Percentiles rank a stretch among this genome's conserved stretches.
Evolutionary conservation across 2,113 vertebrate genomes (phyloP).

Genomic region (Zosterops japonicus): DNA sequence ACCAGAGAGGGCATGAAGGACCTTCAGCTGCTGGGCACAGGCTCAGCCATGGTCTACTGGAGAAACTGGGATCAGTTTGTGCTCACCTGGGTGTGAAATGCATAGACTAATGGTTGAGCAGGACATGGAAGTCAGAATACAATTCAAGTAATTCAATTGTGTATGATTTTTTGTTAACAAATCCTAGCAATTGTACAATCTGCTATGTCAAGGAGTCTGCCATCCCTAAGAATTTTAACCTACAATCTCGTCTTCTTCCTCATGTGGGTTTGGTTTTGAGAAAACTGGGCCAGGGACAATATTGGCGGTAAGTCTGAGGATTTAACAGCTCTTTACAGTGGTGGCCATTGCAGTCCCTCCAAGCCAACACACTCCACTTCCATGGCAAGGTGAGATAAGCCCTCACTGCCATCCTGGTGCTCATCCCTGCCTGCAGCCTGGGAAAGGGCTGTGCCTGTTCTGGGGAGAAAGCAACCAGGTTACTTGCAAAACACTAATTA

Average conservation of each 20-base stretch:
- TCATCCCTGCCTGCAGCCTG: background rate
- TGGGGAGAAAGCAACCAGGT: background rate
- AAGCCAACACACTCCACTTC: background rate
- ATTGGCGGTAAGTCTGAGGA: background rate
- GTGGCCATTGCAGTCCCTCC: background rate
- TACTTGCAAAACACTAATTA: background rate
- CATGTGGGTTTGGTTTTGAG: background rate
- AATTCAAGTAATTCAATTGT: background rate
- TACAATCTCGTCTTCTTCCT: background rate
- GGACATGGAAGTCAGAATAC: background rate
- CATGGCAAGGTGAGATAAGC: background rate
- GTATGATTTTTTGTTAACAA: background rate
- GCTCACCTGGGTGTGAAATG: accelerated
- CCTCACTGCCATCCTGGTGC: background rate
- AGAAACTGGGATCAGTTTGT: background rate
- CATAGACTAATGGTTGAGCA: background rate
- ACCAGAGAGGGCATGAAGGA: background rate
- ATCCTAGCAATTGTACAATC: background rate
- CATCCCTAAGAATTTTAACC: background rate
- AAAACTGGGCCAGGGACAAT: background rate
- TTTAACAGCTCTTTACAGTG: background rate
- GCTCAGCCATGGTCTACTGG: background rate
- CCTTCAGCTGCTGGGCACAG: background rate
- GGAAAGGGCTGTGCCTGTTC: background rate
- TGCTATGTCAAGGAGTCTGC: background rate